Evolutionary conservation across 2,797 vertebrate species (phyloP).

Genomic region (Varecia variegata): DNA sequence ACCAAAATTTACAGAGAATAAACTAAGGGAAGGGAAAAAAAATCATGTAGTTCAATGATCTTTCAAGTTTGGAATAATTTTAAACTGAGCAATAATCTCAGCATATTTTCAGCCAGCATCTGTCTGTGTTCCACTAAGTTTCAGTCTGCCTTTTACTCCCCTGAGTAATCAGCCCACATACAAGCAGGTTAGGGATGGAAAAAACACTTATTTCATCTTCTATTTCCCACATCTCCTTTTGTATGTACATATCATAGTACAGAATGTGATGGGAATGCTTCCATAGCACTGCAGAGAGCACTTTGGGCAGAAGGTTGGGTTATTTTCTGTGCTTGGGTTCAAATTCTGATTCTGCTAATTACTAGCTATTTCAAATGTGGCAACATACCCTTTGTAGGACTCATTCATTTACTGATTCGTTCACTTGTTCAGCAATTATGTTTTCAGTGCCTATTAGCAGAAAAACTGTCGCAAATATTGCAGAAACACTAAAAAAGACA

Average conservation of each 20-base stretch:
- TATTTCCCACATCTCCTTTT: conserved; percentile 79
- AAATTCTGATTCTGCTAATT: neutral
- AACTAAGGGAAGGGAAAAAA: conserved; percentile 69
- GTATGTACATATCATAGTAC: conserved; percentile 44
- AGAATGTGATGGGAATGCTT: conserved; percentile 71
- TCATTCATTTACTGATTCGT: neutral
- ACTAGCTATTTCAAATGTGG: neutral
- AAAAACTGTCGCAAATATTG: neutral
- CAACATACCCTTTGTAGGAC: neutral
- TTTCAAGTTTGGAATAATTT: conserved; percentile 81
- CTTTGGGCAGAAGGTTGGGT: conserved; percentile 21
- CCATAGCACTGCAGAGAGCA: conserved; percentile 42
- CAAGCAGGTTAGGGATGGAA: conserved; percentile 79
- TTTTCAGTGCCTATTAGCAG: neutral
- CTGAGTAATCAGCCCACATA: conserved; percentile 78
- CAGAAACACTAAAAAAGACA: neutral
- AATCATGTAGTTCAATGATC: conserved; percentile 63
- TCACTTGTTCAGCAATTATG: neutral
- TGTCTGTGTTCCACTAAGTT: conserved; percentile 70
- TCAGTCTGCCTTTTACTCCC: conserved; percentile 82
- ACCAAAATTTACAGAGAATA: conserved; percentile 76
- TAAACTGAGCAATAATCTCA: conserved; percentile 79
- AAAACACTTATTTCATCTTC: conserved; percentile 79
- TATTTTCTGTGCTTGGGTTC: neutral
- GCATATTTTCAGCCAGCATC: conserved; percentile 73